Conservation (phyloP, 2,888 invertebrate genomes). For the Thymelicus lineola region DNA sequence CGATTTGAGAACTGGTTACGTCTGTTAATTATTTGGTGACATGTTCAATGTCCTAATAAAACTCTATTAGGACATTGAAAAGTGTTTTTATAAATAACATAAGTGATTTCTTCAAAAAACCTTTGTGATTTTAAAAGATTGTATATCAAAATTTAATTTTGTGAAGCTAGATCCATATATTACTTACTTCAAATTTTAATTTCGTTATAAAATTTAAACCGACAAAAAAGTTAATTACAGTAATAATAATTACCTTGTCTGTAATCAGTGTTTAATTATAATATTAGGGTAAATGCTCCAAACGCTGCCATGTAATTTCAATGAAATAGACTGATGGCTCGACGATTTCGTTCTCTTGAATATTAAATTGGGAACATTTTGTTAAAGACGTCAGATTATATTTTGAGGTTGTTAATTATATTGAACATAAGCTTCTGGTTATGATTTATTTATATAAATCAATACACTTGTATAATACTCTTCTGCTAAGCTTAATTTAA, state of each 20-base stretch:
- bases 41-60: no score
- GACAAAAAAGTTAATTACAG: background rate
- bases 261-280: slow-evolving; percentile 1
- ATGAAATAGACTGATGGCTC: slow-evolving; percentile 60
- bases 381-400: background rate
- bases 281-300: slow-evolving; percentile 42
- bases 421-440: background rate
- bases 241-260: background rate
- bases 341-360: slow-evolving; percentile 49
- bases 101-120: no score
- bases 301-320: slow-evolving; percentile 58
- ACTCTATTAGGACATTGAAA: no score
- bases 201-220: no score
- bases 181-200: no score
- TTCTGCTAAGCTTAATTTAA: background rate
- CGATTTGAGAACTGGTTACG: background rate
- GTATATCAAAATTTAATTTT: no score
- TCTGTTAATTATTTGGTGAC: background rate
- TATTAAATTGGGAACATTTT: slow-evolving; percentile 56
- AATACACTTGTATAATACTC: no score
- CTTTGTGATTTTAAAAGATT: no score
- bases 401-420: slow-evolving; percentile 13
- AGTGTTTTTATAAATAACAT: no score
- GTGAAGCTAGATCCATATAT: no score
- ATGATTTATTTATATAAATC: no score